Evolutionary conservation across 2,888 invertebrate genomes (phyloP), one percentile per base, ranked within the genome.

Genomic region (Buathra laborator): DNA sequence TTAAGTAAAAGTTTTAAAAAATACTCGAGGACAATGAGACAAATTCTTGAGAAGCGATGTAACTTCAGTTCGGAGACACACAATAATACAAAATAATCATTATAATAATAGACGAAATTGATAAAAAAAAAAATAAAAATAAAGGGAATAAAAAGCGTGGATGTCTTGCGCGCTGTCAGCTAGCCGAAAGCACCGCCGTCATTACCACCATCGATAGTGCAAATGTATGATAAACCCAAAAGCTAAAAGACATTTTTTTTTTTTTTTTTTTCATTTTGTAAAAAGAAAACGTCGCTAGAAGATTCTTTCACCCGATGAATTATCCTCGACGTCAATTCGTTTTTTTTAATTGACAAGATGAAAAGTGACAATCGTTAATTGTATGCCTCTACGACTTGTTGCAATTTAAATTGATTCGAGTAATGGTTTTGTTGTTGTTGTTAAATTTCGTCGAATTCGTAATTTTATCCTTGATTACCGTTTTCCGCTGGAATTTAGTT

Each of bases 161-260:
- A 16, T 7, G 48, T 44, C 64, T 62, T 64, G 67, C 79, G 59
- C 68, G 86, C 83, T 72, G 74, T 86, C 89, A 90, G 89, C 90
- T 90, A 90, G 87, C 89, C 89, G 87, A 83, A 87, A 89, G 88
- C 88, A 90, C 89, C 89, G 89, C 89, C 90, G 89, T 82, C 53
- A 46, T 83, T 83, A 72, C 80, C 81, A 62, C 66, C 83, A 59
- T 87, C 84, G 86, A 87, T 84, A 83, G 82, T 86, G 84, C 85
- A 68, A 81, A 83, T 67, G 66, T 67, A 79, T 80, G 74, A 84
- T 59, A 79, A 70, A 64, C 56, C n/a, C 56, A 56, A 10, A 56
- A 56, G 56, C 56, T 10, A 24, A 19, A 56, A 19, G 0, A 37
- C 3, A n/a, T n/a, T n/a, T 2, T 24, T 24, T 37, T 37, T 37